Percentiles rank a stretch among this genome's conserved stretches.
Evolutionary conservation across 2,797 vertebrate genomes (phyloP).

Genomic region (Pseudopleuronectes americanus): DNA sequence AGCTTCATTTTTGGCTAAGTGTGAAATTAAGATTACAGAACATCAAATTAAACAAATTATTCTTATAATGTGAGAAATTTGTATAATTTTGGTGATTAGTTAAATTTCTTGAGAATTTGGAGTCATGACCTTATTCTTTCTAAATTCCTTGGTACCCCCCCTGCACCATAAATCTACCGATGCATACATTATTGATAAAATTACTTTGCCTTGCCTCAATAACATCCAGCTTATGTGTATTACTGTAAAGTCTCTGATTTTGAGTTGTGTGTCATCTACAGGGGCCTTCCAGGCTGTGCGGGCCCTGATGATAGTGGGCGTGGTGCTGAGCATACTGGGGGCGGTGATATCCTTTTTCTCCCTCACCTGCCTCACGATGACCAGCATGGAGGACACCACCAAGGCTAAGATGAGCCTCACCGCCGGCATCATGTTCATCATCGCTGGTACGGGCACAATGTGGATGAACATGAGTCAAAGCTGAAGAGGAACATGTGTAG

Average conservation of each 20-base stretch:
- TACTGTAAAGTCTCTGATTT: neutral
- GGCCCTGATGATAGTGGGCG: constrained; percentile 91
- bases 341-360: constrained; percentile 87
- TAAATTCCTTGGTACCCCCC: neutral
- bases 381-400: constrained; percentile 83
- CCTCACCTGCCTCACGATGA: constrained; percentile 89
- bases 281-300: constrained; percentile 86
- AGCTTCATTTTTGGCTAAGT: neutral
- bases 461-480: too few relatives aligned
- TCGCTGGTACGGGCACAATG: constrained; percentile 80
- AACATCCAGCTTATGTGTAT: too few relatives aligned
- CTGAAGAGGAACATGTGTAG: neutral
- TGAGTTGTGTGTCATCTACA: constrained; percentile 25
- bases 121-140: neutral
- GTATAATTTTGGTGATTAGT: too few relatives aligned
- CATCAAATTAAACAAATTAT: neutral
- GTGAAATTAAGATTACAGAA: neutral
- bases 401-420: constrained; percentile 93
- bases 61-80: too few relatives aligned
- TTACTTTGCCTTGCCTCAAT: too few relatives aligned
- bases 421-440: constrained; percentile 89
- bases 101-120: neutral
- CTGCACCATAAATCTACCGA: too few relatives aligned
- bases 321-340: constrained; percentile 85
- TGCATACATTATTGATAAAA: too few relatives aligned